Percentiles rank a stretch among this genome's conserved stretches.
These are phyloP conservation scores for Spea bombifrons DNA, from an alignment of 2,113 vertebrate genomes.

Conservation along the genomic window DNA sequence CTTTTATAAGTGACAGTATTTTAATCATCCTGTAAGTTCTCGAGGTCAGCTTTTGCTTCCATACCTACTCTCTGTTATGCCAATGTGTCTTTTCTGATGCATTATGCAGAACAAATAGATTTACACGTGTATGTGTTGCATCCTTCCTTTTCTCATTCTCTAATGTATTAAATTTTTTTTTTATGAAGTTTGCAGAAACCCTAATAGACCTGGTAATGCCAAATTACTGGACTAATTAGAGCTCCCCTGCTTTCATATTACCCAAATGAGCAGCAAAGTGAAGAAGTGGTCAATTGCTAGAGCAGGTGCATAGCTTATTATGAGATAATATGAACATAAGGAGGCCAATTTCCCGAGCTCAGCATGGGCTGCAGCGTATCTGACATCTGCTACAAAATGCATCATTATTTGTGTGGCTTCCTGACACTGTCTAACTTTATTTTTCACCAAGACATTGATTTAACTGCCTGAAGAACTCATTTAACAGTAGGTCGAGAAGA, in stretches of 20 bases:
- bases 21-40: too few relatives aligned
- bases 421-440: constrained; percentile 40
- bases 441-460: constrained; percentile 38
- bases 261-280: constrained; percentile 31
- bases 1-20: not conserved
- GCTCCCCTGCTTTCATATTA: constrained; percentile 19
- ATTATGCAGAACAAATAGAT: too few relatives aligned
- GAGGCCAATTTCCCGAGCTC: constrained; percentile 31
- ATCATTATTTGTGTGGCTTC: constrained; percentile 41
- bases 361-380: constrained; percentile 17
- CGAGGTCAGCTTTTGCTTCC: too few relatives aligned
- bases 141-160: too few relatives aligned
- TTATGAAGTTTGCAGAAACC: too few relatives aligned
- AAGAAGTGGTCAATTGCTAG: constrained; percentile 32
- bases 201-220: not conserved
- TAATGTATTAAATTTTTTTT: not conserved
- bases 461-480: constrained; percentile 17
- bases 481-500: constrained; percentile 20
- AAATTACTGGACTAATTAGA: constrained; percentile 17
- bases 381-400: constrained; percentile 33
- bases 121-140: too few relatives aligned
- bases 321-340: constrained; percentile 41
- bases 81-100: too few relatives aligned
- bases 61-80: too few relatives aligned
- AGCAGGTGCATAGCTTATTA: constrained; percentile 43